Evolutionary conservation across 2,113 vertebrate genomes (phyloP).

Genomic region (Odobenus rosmarus): DNA sequence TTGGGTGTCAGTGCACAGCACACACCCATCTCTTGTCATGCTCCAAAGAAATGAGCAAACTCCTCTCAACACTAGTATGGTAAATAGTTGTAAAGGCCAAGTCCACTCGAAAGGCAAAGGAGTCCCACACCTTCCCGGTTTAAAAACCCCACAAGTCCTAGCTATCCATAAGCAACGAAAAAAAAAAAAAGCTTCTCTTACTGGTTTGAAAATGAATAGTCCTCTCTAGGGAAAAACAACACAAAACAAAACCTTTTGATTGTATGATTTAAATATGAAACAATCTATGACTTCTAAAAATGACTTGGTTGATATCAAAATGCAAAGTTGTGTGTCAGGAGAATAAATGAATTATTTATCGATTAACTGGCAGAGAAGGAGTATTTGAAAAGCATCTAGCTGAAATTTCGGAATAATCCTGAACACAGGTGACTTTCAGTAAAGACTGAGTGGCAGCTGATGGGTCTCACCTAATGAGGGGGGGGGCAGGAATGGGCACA

Average conservation of each 20-base stretch:
- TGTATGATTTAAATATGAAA: constrained; percentile 1
- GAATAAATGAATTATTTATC: not conserved
- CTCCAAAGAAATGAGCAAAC: not conserved
- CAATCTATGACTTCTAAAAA: not conserved
- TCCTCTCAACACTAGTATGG: not conserved
- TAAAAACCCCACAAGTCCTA: not conserved
- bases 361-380: not conserved
- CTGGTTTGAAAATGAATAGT: not conserved
- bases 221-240: too few species aligned
- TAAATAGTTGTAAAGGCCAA: not conserved
- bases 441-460: not conserved
- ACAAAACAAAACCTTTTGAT: not conserved
- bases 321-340: not conserved
- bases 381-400: not conserved
- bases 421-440: rapidly evolving
- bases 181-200: not conserved
- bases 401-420: not conserved
- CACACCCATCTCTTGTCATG: not conserved
- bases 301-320: constrained; percentile 16
- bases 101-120: not conserved
- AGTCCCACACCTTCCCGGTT: not conserved
- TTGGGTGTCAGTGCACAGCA: not conserved
- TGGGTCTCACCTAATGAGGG: too few species aligned
- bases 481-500: rapidly evolving
- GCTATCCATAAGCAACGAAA: not conserved